Evolutionary conservation across 30 jellyfish, hydroid and myxozoan genomes (phyloP).

Genomic region (Clytia hemisphaerica): DNA sequence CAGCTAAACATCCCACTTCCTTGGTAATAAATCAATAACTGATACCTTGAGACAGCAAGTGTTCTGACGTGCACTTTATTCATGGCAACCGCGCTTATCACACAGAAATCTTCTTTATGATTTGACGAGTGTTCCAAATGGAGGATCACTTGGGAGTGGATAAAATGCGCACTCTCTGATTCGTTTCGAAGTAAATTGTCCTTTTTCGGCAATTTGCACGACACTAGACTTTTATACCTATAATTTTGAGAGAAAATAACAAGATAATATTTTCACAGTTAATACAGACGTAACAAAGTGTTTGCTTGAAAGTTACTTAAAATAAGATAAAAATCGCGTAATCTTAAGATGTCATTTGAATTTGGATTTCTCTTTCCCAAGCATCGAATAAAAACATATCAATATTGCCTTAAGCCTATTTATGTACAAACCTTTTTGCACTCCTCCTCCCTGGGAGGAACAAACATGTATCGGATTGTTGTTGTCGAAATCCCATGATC

Average conservation of each 20-base stretch:
- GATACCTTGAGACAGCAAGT: neutral
- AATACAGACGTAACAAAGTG: too few species aligned
- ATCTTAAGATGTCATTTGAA: too few species aligned
- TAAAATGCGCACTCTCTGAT: neutral
- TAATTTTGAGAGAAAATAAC: neutral
- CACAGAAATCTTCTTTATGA: neutral
- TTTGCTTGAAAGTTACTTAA: too few species aligned
- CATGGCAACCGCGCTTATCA: conserved; percentile 15
- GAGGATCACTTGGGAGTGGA: neutral
- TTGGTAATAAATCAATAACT: too few species aligned
- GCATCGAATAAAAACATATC: too few species aligned
- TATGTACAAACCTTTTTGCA: neutral
- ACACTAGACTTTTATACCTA: neutral
- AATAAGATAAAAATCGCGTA: too few species aligned
- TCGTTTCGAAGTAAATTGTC: neutral
- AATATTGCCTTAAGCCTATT: too few species aligned
- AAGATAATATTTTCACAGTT: too few species aligned
- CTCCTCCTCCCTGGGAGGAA: neutral
- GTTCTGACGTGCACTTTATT: conserved; percentile 3
- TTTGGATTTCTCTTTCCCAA: too few species aligned
- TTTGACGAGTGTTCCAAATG: neutral
- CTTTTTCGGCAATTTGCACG: neutral
- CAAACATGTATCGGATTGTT: neutral
- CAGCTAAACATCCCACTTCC: too few species aligned
- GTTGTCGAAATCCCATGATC: neutral